Evolutionary conservation across 1,140 invertebrate species (phyloP).

Genomic region (Drosophila equinoxialis): DNA sequence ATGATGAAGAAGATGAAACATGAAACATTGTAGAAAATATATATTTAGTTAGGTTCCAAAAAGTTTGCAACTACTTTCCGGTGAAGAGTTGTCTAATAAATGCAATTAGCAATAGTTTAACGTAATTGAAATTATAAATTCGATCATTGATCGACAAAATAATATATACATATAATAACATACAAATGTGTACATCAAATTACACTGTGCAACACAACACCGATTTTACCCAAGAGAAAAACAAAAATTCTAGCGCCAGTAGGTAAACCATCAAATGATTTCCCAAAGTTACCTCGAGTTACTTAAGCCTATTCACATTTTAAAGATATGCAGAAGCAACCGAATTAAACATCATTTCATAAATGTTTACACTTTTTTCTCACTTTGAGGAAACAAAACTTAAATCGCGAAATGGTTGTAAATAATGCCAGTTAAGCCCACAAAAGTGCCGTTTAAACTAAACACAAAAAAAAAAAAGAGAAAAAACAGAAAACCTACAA

Average conservation of each 20-base stretch:
- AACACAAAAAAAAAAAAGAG: not conserved
- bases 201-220: not conserved
- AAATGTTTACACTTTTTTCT: not conserved
- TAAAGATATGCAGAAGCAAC: not conserved
- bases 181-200: constrained; percentile 1
- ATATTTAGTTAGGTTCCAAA: constrained; percentile 22
- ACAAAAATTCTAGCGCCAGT: not conserved
- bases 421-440: not conserved
- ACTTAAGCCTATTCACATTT: not conserved
- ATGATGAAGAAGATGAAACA: not conserved
- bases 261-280: constrained; percentile 8
- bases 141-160: constrained; percentile 2
- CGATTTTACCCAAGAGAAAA: not conserved
- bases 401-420: not conserved
- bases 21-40: constrained; percentile 15
- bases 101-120: constrained; percentile 10
- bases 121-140: not conserved
- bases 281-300: constrained; percentile 1
- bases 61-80: constrained; percentile 5
- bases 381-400: not conserved
- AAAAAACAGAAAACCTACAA: not conserved
- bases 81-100: constrained; percentile 5
- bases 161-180: not conserved
- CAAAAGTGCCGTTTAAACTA: constrained; percentile 2
- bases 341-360: not conserved